Evolutionary conservation across 2,113 vertebrate genomes (phyloP).

Genomic region (Macrotus californicus): DNA sequence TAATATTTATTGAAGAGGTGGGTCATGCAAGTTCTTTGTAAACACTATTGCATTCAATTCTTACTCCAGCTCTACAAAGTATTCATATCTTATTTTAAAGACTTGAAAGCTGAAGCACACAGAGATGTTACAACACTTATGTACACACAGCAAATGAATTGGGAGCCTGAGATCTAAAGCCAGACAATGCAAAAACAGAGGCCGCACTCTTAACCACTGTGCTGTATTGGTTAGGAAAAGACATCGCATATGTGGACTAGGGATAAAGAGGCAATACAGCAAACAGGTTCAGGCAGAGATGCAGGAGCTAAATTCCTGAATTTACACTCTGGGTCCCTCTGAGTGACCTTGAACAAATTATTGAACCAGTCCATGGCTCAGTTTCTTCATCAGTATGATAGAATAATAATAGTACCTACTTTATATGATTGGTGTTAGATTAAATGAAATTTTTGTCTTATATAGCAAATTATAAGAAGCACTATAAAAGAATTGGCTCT

Average conservation of each 20-base stretch:
- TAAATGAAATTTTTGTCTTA: background rate
- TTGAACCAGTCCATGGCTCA: background rate
- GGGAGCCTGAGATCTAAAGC: background rate
- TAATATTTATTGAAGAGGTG: background rate
- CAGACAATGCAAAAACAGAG: background rate
- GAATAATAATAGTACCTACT: background rate
- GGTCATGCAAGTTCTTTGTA: background rate
- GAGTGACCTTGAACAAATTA: background rate
- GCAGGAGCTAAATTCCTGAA: background rate
- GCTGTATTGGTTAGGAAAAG: background rate
- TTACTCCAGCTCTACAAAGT: background rate
- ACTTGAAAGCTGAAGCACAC: background rate
- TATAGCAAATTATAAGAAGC: background rate
- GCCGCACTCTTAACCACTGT: background rate
- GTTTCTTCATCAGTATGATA: background rate
- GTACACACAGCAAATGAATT: background rate
- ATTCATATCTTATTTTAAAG: background rate
- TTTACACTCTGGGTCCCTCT: background rate
- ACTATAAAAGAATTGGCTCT: background rate
- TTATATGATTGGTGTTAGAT: background rate
- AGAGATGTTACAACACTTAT: background rate
- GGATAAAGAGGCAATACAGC: background rate
- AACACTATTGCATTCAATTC: background rate
- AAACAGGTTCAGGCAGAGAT: background rate
- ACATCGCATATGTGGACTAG: fast-evolving